A percentile compares a stretch with the other conserved stretches of the same genome.
Evolutionary conservation across 2,113 vertebrate species (phyloP).

Genomic region (Chaenogobius annularis): DNA sequence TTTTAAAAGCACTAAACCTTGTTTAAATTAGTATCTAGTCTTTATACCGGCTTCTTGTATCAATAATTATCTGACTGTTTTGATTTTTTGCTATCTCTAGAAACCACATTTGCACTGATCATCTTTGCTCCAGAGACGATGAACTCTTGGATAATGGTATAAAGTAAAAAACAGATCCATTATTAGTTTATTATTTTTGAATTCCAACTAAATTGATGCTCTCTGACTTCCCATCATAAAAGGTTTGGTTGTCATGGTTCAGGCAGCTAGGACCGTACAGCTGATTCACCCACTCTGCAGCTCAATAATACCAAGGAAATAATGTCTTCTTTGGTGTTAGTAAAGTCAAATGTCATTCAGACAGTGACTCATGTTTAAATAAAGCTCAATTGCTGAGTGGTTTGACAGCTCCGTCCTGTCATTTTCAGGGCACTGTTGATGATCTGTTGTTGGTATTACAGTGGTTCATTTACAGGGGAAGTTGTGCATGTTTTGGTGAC

Average conservation of each 20-base stretch:
- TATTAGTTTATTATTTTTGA: too few relatives aligned
- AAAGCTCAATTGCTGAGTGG: conserved; percentile 21
- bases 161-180: too few relatives aligned
- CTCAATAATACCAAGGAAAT: background rate
- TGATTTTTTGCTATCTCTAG: too few relatives aligned
- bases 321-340: background rate
- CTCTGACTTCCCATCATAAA: background rate
- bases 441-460: background rate
- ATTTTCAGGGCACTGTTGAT: conserved; percentile 1
- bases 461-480: background rate
- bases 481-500: background rate
- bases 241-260: background rate
- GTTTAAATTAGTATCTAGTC: too few relatives aligned
- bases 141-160: too few relatives aligned
- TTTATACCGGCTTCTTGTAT: too few relatives aligned
- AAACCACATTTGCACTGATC: too few relatives aligned
- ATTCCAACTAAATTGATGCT: background rate
- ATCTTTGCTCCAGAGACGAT: too few relatives aligned
- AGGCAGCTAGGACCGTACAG: background rate
- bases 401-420: conserved; percentile 6
- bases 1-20: too few relatives aligned
- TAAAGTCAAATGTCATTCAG: background rate
- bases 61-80: too few relatives aligned
- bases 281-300: background rate
- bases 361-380: conserved; percentile 34